Evolutionary conservation across 2,113 vertebrate species (phyloP).

Genomic region (Grammomys surdaster): DNA sequence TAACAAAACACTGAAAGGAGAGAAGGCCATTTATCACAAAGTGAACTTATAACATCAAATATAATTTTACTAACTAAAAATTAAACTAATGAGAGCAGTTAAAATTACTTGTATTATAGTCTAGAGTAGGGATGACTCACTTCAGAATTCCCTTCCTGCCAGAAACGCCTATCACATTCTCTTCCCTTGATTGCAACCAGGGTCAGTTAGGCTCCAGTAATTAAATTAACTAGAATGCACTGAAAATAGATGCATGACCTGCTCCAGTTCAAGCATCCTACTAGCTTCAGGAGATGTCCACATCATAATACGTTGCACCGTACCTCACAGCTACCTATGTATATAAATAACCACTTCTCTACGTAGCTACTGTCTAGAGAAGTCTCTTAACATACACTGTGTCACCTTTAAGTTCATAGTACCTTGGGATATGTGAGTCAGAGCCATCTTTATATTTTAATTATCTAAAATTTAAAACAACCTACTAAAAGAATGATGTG

Average conservation of each 20-base stretch:
- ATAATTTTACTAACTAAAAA: constrained; percentile 17
- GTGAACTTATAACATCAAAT: not conserved
- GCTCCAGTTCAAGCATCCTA: not conserved
- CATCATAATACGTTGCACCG: not conserved
- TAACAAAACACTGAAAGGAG: not conserved
- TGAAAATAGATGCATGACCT: not conserved
- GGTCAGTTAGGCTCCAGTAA: not conserved
- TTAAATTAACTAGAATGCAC: not conserved
- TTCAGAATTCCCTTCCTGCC: not conserved
- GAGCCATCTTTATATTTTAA: not conserved
- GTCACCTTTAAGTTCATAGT: not conserved
- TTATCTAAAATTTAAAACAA: constrained; percentile 3
- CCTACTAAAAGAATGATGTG: not conserved
- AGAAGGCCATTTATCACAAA: not conserved
- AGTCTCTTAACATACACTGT: not conserved
- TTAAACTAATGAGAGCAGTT: not conserved
- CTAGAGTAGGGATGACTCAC: not conserved
- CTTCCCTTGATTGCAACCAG: not conserved
- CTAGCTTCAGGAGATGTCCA: not conserved
- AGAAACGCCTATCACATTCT: not conserved
- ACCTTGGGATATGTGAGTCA: not conserved
- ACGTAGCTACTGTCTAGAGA: not conserved
- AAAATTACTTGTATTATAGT: constrained; percentile 2
- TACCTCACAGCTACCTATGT: not conserved
- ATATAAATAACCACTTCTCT: not conserved